These are phyloP conservation scores for Arrhopalites spinosus DNA, from an alignment of 2,888 invertebrate species.

Conservation along the genomic window DNA sequence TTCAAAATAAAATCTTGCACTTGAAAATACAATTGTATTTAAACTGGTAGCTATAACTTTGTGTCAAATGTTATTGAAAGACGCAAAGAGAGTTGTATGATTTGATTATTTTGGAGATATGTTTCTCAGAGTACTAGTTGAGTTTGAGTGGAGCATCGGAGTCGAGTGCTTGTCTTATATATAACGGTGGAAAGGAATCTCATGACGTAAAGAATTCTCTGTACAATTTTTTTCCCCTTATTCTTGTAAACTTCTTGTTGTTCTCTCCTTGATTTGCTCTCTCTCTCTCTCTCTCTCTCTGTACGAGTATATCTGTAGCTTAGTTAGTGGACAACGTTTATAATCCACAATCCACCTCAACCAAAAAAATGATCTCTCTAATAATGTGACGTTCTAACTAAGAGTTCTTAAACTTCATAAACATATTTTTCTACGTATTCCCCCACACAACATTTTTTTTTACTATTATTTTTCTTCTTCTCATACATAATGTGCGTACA, in stretches of 20 bases:
- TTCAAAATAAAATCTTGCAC: background rate
- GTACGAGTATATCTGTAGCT: background rate
- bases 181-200: slow-evolving; percentile 35
- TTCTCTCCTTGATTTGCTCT: background rate
- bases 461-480: too few relatives aligned
- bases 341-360: background rate
- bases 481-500: too few relatives aligned
- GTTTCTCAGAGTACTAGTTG: slow-evolving; percentile 26
- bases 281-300: too few relatives aligned
- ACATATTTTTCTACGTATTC: too few relatives aligned
- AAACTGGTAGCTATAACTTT: too few relatives aligned
- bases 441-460: background rate
- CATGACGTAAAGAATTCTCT: slow-evolving; percentile 36
- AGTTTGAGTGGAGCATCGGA: slow-evolving; percentile 17
- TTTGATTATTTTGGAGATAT: slow-evolving; percentile 18
- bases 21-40: background rate
- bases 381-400: background rate
- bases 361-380: background rate
- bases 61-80: too few relatives aligned
- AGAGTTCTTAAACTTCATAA: too few relatives aligned
- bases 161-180: slow-evolving; percentile 36
- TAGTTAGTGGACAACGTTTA: background rate
- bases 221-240: slow-evolving; percentile 15
- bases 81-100: too few relatives aligned
- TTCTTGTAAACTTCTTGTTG: background rate